phyloP scores from a whole-genome alignment of 1,140 invertebrate genomes.

The Himalopsyche phryganea region DNA sequence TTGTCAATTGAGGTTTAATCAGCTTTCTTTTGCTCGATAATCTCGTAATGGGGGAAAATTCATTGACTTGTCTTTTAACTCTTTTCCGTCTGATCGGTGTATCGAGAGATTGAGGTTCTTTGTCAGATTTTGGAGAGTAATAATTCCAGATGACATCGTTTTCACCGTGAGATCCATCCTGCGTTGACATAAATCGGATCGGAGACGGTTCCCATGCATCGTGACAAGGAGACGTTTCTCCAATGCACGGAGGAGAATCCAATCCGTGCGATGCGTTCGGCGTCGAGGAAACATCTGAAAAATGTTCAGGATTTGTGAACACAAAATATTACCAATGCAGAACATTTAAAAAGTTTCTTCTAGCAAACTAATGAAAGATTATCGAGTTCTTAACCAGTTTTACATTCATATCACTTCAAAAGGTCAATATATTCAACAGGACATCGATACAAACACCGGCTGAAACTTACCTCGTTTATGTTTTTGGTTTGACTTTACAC shows the following conservation, averaged over 20 bases:
- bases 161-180: slow-evolving; percentile 49
- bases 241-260: slow-evolving; percentile 46
- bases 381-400: too few species aligned
- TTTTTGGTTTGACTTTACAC: slow-evolving; percentile 3
- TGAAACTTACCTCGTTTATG: slow-evolving; percentile 9
- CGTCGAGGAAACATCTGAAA: slow-evolving; percentile 44
- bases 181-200: slow-evolving; percentile 50
- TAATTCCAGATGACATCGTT: slow-evolving; percentile 52
- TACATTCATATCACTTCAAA: too few species aligned
- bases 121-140: slow-evolving; percentile 45
- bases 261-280: slow-evolving; percentile 40
- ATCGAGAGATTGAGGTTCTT: slow-evolving; percentile 36
- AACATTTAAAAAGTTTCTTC: too few species aligned
- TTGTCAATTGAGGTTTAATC: slow-evolving; percentile 39
- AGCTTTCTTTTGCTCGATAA: slow-evolving; percentile 40
- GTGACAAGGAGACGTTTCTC: slow-evolving; percentile 39
- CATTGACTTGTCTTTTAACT: slow-evolving; percentile 38
- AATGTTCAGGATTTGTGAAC: too few species aligned
- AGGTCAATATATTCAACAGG: too few species aligned
- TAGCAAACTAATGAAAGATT: too few species aligned
- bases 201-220: slow-evolving; percentile 44
- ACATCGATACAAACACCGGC: too few species aligned
- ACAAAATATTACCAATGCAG: too few species aligned
- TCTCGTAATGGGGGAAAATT: slow-evolving; percentile 40
- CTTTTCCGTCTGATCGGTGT: slow-evolving; percentile 44